Conservation (phyloP, 2,797 vertebrate species). For the Sylvia borin region DNA sequence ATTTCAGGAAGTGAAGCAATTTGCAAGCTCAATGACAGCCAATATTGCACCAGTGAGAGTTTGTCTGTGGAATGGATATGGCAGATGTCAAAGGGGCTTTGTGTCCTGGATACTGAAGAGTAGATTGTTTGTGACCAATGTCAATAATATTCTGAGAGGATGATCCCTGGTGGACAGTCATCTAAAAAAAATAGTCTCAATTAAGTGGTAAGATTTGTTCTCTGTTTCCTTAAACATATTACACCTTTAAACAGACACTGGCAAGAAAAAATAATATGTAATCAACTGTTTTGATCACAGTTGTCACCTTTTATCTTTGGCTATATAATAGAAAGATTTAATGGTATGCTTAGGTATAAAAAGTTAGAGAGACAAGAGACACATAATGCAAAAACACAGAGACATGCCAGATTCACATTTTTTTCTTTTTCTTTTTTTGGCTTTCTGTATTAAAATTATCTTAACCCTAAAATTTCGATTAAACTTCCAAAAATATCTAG, state of each 20-base stretch:
- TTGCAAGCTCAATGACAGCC: conserved; percentile 1
- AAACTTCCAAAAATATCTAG: neutral
- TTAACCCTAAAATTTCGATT: neutral
- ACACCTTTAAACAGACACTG: neutral
- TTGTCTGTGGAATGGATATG: neutral
- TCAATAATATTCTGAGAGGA: neutral
- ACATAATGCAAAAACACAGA: neutral
- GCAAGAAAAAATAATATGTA: neutral
- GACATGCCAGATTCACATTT: neutral
- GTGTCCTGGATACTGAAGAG: neutral
- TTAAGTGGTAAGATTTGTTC: neutral
- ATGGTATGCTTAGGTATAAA: neutral
- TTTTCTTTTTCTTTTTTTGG: neutral
- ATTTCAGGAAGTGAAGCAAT: conserved; percentile 21
- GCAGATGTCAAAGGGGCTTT: conserved; percentile 39
- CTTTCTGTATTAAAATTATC: neutral
- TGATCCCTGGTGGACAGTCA: neutral
- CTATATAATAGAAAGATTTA: neutral
- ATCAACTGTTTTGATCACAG: neutral
- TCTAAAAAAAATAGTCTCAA: neutral
- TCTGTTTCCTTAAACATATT: conserved; percentile 5
- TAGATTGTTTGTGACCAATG: neutral
- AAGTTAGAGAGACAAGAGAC: neutral
- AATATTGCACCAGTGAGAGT: neutral
- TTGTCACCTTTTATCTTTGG: neutral